Conservation (phyloP, 2,888 invertebrate genomes). For the Chrysina gloriosa region DNA sequence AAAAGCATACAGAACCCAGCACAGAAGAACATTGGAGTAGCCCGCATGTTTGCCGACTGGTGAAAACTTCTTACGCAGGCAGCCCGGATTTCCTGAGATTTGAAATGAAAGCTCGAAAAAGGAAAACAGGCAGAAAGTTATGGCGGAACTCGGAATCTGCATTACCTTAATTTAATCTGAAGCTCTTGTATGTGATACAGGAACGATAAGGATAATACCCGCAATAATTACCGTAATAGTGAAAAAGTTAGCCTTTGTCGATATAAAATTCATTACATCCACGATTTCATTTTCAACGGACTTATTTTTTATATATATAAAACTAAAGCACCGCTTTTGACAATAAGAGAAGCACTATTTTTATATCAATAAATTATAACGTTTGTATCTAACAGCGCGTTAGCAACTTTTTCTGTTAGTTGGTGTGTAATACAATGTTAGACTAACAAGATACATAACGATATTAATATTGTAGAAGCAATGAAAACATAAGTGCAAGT, state of each 20-base stretch:
- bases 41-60: slow-evolving; percentile 51
- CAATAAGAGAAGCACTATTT: too few species aligned
- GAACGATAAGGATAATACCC: background rate
- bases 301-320: too few species aligned
- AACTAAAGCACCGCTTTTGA: too few species aligned
- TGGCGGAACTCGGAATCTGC: slow-evolving; percentile 19
- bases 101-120: slow-evolving; percentile 24
- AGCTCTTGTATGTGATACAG: slow-evolving; percentile 12
- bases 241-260: background rate
- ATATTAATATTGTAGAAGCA: too few species aligned
- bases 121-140: slow-evolving; percentile 29
- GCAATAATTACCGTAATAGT: background rate
- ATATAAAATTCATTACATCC: too few species aligned
- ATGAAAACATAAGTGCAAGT: too few species aligned
- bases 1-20: slow-evolving; percentile 12
- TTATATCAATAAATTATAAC: too few species aligned
- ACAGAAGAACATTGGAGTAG: slow-evolving; percentile 46
- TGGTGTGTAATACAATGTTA: too few species aligned
- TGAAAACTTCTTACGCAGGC: slow-evolving; percentile 28
- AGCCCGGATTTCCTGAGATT: slow-evolving; percentile 35
- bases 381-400: too few species aligned
- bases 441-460: too few species aligned
- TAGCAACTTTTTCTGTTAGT: too few species aligned
- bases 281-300: too few species aligned
- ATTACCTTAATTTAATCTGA: slow-evolving; percentile 25